A percentile compares a stretch with the other conserved stretches of the same genome.
Evolutionary conservation across 2,888 invertebrate genomes (phyloP).

Genomic region (Priocnemis perturbator): DNA sequence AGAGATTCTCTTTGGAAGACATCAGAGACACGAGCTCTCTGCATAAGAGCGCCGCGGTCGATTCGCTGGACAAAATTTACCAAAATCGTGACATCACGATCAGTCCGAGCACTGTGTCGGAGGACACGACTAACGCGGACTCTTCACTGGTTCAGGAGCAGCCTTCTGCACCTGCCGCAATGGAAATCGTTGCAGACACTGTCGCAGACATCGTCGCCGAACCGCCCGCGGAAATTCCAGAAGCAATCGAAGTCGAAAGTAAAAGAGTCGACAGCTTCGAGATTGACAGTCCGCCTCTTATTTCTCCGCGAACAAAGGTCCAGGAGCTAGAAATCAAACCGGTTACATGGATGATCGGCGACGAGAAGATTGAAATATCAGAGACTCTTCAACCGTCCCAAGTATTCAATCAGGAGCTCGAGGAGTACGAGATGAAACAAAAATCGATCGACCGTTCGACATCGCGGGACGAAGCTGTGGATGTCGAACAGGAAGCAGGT

Average conservation of each 20-base stretch:
- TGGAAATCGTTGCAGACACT: conserved; percentile 9
- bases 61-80: conserved; percentile 64
- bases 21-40: conserved; percentile 56
- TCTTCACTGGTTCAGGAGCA: conserved; percentile 58
- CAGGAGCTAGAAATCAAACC: conserved; percentile 70
- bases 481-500: conserved; percentile 56
- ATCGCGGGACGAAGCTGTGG: conserved; percentile 54
- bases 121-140: conserved; percentile 58
- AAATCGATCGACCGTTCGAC: conserved; percentile 47
- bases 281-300: conserved; percentile 66
- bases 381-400: conserved; percentile 69
- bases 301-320: conserved; percentile 66
- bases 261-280: conserved; percentile 65
- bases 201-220: neutral
- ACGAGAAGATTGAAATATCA: conserved; percentile 71
- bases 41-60: conserved; percentile 64
- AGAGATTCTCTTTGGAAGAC: conserved; percentile 53
- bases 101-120: conserved; percentile 65
- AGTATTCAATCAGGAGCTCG: conserved; percentile 70
- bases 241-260: conserved; percentile 21
- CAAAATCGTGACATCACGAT: conserved; percentile 64
- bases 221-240: too few species aligned
- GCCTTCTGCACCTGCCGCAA: neutral
- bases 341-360: conserved; percentile 72
- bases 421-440: conserved; percentile 65